Conservation (phyloP, 2,113 vertebrate species). For the Spea multiplicata region DNA sequence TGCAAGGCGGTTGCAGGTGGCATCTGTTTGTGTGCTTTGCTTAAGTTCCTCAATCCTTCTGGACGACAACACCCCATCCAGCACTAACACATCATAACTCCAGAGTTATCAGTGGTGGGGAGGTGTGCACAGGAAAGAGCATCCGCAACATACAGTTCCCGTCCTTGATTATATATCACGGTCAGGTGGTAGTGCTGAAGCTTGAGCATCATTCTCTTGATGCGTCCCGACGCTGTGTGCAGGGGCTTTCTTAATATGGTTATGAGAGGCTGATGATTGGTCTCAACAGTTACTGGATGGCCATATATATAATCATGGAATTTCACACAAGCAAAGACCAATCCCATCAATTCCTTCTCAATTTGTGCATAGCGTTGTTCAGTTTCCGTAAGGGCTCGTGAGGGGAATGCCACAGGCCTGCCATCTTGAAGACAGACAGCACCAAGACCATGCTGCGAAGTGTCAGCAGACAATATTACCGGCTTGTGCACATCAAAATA, state of each 20-base stretch:
- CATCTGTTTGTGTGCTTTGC: too few relatives aligned
- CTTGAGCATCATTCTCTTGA: background rate
- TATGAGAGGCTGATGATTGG: background rate
- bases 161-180: background rate
- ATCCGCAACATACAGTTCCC: conserved; percentile 3
- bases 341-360: background rate
- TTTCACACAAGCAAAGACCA: conserved; percentile 2
- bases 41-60: too few relatives aligned
- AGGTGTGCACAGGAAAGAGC: background rate
- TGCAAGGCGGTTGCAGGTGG: too few relatives aligned
- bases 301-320: conserved; percentile 6
- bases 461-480: background rate
- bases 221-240: background rate
- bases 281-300: background rate
- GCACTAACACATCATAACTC: background rate
- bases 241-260: background rate
- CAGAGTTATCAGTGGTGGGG: background rate
- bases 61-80: too few relatives aligned
- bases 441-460: background rate
- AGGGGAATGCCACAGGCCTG: background rate
- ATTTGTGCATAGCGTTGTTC: background rate
- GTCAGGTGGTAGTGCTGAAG: background rate
- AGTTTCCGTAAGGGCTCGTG: background rate
- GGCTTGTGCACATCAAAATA: background rate
- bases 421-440: too few relatives aligned